A percentile compares a stretch with the other conserved stretches of the same genome.
These are phyloP conservation scores for Sinopyrophorus schimmeli DNA, from an alignment of 2,888 invertebrate genomes.

Conservation along the genomic window DNA sequence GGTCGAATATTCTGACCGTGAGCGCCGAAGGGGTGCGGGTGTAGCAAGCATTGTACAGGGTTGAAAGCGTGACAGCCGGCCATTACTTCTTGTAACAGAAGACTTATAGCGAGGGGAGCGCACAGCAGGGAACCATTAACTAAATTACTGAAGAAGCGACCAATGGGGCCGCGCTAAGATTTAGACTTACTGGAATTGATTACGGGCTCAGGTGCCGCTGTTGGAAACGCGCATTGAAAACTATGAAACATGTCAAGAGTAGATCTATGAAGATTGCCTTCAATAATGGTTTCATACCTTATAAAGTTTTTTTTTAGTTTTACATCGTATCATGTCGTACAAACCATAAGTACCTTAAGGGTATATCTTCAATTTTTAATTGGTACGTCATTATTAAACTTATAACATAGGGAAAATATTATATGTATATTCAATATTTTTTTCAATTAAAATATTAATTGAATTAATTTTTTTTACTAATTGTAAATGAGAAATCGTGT, in stretches of 20 bases:
- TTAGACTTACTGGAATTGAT: constrained; percentile 54
- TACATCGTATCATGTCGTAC: no score
- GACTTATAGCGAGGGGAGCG: constrained; percentile 52
- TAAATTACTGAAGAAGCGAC: constrained; percentile 56
- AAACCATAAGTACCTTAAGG: no score
- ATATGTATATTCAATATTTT: no score
- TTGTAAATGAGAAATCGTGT: no score
- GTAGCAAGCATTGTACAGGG: constrained; percentile 47
- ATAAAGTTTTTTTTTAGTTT: constrained; percentile 27
- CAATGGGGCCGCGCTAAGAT: constrained; percentile 53
- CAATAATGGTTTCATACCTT: constrained; percentile 29
- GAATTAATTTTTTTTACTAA: no score
- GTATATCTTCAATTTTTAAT: no score
- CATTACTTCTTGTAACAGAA: constrained; percentile 57
- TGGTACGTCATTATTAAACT: no score
- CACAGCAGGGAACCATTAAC: constrained; percentile 57
- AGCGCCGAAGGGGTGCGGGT: constrained; percentile 32
- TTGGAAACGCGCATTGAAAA: constrained; percentile 40
- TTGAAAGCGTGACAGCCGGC: constrained; percentile 56
- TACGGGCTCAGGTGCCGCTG: constrained; percentile 53
- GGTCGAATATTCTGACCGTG: constrained; percentile 25
- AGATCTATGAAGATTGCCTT: constrained; percentile 37
- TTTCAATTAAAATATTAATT: no score
- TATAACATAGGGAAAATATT: no score
- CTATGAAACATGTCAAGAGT: constrained; percentile 37